These are phyloP conservation scores for Aphodius granarius DNA, from an alignment of 2,888 invertebrate species.

Conservation along the genomic window DNA sequence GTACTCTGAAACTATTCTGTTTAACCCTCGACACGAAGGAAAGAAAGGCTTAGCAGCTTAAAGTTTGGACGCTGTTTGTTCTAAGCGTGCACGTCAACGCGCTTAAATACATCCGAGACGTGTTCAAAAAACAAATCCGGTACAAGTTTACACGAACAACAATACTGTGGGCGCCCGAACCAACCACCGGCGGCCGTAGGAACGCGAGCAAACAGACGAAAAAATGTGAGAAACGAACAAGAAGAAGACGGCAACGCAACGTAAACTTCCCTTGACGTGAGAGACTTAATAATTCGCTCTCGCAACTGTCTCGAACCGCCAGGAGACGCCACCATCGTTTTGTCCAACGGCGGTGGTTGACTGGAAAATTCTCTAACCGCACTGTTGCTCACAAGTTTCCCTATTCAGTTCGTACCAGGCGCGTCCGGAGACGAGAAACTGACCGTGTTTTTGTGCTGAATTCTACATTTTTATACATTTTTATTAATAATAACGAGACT, in stretches of 20 bases:
- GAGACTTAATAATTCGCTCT: constrained; percentile 29
- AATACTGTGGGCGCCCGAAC: constrained; percentile 27
- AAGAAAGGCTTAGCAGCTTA: background rate
- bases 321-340: background rate
- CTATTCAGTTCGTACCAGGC: background rate
- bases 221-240: constrained; percentile 24
- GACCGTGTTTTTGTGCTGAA: background rate
- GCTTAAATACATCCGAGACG: constrained; percentile 34
- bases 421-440: background rate
- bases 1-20: constrained; percentile 15
- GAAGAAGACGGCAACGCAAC: constrained; percentile 16
- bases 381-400: background rate
- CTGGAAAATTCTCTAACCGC: background rate
- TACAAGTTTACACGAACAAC: constrained; percentile 36
- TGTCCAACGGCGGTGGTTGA: background rate
- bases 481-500: too few species aligned
- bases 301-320: background rate
- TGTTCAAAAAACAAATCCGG: constrained; percentile 38
- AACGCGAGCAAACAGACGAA: constrained; percentile 11
- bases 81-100: constrained; percentile 27
- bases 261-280: constrained; percentile 26
- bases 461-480: too few species aligned
- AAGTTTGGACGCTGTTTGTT: constrained; percentile 33
- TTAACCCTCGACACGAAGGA: constrained; percentile 22
- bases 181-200: constrained; percentile 27